These are phyloP conservation scores for Syngnathus rostellatus DNA, from an alignment of 2,797 vertebrate genomes.

Conservation along the genomic window DNA sequence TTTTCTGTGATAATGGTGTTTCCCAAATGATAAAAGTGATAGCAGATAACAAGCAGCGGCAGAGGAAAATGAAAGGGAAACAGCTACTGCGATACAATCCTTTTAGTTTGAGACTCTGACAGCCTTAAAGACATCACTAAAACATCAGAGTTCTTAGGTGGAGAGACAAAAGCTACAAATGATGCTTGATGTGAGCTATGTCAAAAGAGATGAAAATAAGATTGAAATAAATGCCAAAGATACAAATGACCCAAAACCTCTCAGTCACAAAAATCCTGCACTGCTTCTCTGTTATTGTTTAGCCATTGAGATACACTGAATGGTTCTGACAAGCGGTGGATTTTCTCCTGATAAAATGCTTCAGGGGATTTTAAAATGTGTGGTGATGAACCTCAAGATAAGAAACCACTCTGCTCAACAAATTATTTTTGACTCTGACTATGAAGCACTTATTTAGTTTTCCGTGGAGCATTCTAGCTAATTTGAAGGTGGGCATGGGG, in stretches of 20 bases:
- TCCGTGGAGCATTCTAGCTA: background rate
- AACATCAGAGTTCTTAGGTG: conserved; percentile 28
- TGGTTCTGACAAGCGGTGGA: background rate
- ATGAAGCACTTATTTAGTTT: background rate
- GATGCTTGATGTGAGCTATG: conserved; percentile 16
- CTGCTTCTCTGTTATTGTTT: background rate
- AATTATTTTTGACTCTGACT: background rate
- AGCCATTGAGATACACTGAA: background rate
- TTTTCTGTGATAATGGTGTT: conserved; percentile 28
- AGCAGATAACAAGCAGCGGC: conserved; percentile 45
- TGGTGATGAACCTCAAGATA: background rate
- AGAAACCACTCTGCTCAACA: background rate
- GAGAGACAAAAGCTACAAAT: conserved; percentile 25
- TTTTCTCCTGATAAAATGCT: background rate
- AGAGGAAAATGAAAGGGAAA: conserved; percentile 38
- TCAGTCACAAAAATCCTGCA: conserved; percentile 1
- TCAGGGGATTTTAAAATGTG: background rate
- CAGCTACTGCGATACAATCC: conserved; percentile 41
- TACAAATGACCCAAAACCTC: conserved; percentile 1
- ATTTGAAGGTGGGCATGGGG: background rate
- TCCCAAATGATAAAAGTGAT: conserved; percentile 34
- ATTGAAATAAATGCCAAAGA: conserved; percentile 9
- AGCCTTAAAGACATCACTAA: conserved; percentile 52
- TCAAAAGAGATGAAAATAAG: background rate
- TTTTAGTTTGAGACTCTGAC: conserved; percentile 31